These are phyloP conservation scores for Apis cerana DNA, from an alignment of 1,140 invertebrate genomes.

Conservation along the genomic window DNA sequence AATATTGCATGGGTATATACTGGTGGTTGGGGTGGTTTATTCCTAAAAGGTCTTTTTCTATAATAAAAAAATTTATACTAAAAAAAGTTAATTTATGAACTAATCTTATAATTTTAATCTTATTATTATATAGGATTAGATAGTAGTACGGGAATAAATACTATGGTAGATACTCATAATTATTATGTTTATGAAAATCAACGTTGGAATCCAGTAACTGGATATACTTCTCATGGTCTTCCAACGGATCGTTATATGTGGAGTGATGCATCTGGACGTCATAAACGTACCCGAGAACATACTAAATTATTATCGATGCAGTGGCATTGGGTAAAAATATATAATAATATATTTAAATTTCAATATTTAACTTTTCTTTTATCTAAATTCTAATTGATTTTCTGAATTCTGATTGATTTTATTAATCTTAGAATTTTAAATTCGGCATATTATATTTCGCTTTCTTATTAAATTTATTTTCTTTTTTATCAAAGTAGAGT, in stretches of 20 bases:
- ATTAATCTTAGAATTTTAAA: too few species aligned
- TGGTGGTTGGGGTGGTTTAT: slow-evolving; percentile 91
- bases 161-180: slow-evolving; percentile 91
- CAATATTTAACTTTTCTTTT: too few species aligned
- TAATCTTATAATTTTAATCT: background rate
- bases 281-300: slow-evolving; percentile 91
- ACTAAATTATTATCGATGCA: slow-evolving; percentile 91
- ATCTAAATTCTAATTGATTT: too few species aligned
- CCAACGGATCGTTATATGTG: slow-evolving; percentile 95
- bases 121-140: slow-evolving; percentile 81
- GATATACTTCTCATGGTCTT: slow-evolving; percentile 91
- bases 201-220: slow-evolving; percentile 94
- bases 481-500: too few species aligned
- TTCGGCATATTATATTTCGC: too few species aligned
- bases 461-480: too few species aligned
- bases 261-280: slow-evolving; percentile 92
- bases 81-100: background rate
- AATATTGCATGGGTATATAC: slow-evolving; percentile 92
- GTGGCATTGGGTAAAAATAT: slow-evolving; percentile 90
- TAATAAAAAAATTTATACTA: background rate
- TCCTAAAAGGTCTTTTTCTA: slow-evolving; percentile 84
- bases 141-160: slow-evolving; percentile 86
- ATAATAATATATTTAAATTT: background rate
- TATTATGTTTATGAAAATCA: slow-evolving; percentile 97
- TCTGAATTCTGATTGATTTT: too few species aligned